These are phyloP conservation scores for Chascanopsetta lugubris DNA, from an alignment of 2,113 vertebrate genomes.

Conservation along the genomic window DNA sequence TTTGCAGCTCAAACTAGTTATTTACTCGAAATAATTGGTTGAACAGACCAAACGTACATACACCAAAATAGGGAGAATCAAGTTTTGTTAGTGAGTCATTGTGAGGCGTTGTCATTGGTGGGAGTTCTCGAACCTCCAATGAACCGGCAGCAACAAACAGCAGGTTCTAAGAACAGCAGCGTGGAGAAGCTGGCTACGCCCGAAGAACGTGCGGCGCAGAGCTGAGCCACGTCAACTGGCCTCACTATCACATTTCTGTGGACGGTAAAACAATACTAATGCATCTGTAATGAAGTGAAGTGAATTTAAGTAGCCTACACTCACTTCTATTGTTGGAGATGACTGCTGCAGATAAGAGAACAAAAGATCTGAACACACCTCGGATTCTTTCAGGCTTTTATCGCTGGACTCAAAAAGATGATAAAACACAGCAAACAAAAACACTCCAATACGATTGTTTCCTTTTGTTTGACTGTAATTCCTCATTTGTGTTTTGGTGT, in stretches of 20 bases:
- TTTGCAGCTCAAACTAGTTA: too few relatives aligned
- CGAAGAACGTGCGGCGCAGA: not conserved
- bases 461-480: not conserved
- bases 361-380: not conserved
- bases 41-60: too few relatives aligned
- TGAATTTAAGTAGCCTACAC: not conserved
- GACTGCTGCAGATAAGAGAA: conserved; percentile 5
- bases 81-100: not conserved
- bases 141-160: not conserved
- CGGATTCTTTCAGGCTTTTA: not conserved
- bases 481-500: not conserved
- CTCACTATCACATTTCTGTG: not conserved
- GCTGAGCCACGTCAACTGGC: not conserved
- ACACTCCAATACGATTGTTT: not conserved
- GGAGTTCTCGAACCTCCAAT: not conserved
- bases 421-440: conserved; percentile 29
- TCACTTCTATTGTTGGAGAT: not conserved
- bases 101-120: not conserved
- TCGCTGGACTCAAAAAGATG: conserved; percentile 12
- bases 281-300: not conserved
- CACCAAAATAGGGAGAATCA: too few relatives aligned
- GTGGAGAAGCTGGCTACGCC: not conserved
- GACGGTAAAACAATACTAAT: not conserved
- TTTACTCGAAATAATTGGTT: too few relatives aligned
- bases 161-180: not conserved